phyloP scores from a whole-genome alignment of 2,113 vertebrate genomes.

The Barnardius zonarius region DNA sequence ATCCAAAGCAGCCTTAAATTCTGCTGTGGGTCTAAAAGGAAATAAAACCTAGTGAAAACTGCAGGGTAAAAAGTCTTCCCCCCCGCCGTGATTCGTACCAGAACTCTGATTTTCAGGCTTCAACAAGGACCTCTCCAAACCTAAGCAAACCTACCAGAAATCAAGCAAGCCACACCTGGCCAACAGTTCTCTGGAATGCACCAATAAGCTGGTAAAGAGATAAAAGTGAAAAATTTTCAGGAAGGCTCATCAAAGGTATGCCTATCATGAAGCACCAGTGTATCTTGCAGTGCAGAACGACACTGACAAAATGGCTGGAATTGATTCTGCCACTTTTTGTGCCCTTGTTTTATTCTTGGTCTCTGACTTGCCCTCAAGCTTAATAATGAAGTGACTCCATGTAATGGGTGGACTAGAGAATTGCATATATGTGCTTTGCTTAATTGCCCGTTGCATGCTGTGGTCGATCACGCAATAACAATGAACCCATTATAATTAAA shows the following conservation, averaged over 20 bases:
- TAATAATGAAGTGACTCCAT: neutral
- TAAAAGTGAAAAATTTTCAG: neutral
- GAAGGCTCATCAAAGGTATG: neutral
- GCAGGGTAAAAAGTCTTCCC: neutral
- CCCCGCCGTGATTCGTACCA: neutral
- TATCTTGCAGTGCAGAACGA: neutral
- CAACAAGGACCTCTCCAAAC: neutral
- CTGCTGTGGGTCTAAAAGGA: neutral
- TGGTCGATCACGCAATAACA: conserved; percentile 46
- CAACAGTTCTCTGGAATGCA: neutral
- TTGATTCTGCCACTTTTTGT: neutral
- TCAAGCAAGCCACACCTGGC: neutral
- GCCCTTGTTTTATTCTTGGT: neutral
- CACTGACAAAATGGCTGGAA: neutral
- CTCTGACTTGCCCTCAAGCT: neutral
- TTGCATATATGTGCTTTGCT: neutral
- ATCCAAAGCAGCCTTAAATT: conserved; percentile 1
- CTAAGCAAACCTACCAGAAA: neutral
- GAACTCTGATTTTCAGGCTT: neutral
- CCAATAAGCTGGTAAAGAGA: neutral
- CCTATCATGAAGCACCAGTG: neutral
- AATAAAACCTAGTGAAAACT: neutral
- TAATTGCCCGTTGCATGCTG: conserved; percentile 36
- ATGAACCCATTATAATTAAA: conserved; percentile 57
- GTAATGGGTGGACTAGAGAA: neutral